Evolutionary conservation across 2,113 vertebrate genomes (phyloP), one percentile per base, ranked within the genome.

Genomic region (Cebus imitator): DNA sequence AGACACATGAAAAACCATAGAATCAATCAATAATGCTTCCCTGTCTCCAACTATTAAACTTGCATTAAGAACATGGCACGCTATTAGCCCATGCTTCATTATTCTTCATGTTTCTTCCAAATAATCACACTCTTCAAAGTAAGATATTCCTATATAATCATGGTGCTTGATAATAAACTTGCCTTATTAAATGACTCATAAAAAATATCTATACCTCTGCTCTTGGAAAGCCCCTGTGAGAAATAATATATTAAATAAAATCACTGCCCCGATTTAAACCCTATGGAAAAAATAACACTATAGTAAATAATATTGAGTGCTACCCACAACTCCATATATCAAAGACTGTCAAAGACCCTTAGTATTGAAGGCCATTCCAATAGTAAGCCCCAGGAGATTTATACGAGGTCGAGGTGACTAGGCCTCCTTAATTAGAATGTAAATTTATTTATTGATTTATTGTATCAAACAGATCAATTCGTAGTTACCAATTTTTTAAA

Each of bases 401-500:
- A 50, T 0, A 76, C 61, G 37, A 93, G 90, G 55, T 72, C 37
- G 83, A 52, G 37, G 23, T 93, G 82, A 94, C 82, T 88, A 90
- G 86, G 76, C 12, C 30, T 94, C 45, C 45, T 88, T 96, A 96
- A 97, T 97, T 96, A 97, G 68, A 95, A 95, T 95, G 20, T 14
- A 95, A 94, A 97, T 97, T 89, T 48, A 94, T 40, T 57, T 83
- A 87, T 25, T 86, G 96, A 94, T 93, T 91, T 72, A 90, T 75
- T n/a, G 9, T 73, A 93, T 91, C 82, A 93, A 95, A 85, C n/a
- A 64, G 35, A 97, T 87, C 78, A 48, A 93, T 94, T 25, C 89
- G 25, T 66, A 89, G 14, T 25, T 91, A 88, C 64, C 58, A 30
- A 97, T 78, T 96, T 97, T 76, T 92, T 93, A 35, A 75, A 73